Base-by-base conservation (phyloP, 2,888 invertebrate genomes). In the Spodoptera picta region DNA sequence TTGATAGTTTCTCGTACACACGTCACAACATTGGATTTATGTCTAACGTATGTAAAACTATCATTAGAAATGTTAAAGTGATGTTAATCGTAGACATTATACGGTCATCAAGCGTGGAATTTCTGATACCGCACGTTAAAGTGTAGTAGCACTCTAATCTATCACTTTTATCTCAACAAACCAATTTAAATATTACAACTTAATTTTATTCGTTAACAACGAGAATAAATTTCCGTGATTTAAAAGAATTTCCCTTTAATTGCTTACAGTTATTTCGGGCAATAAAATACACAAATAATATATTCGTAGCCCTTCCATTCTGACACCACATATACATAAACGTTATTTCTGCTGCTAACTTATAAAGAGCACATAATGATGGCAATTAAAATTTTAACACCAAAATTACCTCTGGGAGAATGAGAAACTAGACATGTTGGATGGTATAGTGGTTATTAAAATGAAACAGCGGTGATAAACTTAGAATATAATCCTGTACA, bases 401-500 rank as follows among this genome's bases (percentile, higher is more conserved):
- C 36, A 36, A 36, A 36, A 36, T 36, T 36, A 6, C 1, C 9
- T 36, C 7, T 36, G 7, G 6, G 36, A 7, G 7, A 36, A 36
- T 36, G 36, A 36, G 36, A 36, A 2, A 36, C 6, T 36, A 36
- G 7, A 36, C 9, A 9, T 36, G 6, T 36, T 36, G 6, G 6
- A 36, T 36, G 36, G 4, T 36, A 9, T 36, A 9, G 9, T 5
- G 36, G 36, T 36, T 36, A 36, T 36, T 36, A 67, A 59, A 67
- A 71, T 53, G n/a, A 46, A 50, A 44, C 2, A 53, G 47, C 54
- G 12, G 48, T 67, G 55, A 71, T 70, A 67, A 66, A 66, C 45
- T 61, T 60, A 55, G 5, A 55, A 60, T 48, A 60, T 69, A 72
- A 65, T 64, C 47, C 51, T 55, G 64, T 55, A 46, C 64, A 60